Percentiles rank a stretch among this genome's conserved stretches.
These are phyloP conservation scores for Hapalemur alaotrensis DNA, from an alignment of 2,797 vertebrate species.

Conservation along the genomic window DNA sequence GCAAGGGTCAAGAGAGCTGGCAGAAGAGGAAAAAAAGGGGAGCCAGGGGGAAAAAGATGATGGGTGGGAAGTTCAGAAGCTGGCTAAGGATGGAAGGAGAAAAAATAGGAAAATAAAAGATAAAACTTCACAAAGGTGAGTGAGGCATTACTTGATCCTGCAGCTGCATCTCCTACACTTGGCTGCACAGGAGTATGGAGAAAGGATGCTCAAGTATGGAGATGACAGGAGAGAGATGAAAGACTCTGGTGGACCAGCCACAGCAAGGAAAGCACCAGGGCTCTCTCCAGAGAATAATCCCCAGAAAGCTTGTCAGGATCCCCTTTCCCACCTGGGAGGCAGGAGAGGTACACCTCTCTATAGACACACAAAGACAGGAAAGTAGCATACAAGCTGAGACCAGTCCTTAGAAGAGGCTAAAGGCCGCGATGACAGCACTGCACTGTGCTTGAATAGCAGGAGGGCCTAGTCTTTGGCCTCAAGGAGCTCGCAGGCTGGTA, in stretches of 20 bases:
- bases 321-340: neutral
- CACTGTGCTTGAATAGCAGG: neutral
- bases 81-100: neutral
- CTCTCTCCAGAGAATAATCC: neutral
- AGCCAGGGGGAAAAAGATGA: neutral
- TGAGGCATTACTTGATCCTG: neutral
- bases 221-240: neutral
- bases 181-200: neutral
- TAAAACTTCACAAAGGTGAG: neutral
- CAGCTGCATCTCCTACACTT: neutral
- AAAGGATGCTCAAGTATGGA: neutral
- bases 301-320: neutral
- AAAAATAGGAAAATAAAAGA: neutral
- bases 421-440: neutral
- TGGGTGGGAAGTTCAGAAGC: no score
- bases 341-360: neutral
- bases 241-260: neutral
- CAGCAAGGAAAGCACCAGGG: neutral
- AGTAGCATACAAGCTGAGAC: neutral
- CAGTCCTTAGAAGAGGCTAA: neutral
- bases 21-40: neutral
- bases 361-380: neutral
- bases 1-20: neutral
- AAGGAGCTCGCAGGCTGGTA: neutral
- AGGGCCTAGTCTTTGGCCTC: neutral